Conservation (phyloP, 1,140 invertebrate genomes). For the Nomia melanderi region DNA sequence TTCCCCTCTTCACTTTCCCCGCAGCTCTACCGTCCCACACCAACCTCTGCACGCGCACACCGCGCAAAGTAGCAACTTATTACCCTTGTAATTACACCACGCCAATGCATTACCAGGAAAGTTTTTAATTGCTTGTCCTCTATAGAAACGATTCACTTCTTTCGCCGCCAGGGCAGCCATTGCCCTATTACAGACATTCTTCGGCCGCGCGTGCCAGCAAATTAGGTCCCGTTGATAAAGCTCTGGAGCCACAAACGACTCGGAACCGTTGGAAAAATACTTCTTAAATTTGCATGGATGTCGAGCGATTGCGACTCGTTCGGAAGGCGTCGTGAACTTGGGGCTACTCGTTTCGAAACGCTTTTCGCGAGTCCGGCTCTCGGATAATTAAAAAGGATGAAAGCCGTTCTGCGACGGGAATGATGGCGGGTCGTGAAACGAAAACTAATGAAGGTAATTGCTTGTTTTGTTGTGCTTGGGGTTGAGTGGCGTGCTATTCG, state of each 20-base stretch:
- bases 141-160: conserved; percentile 11
- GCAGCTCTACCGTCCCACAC: not conserved
- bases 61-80: conserved; percentile 50
- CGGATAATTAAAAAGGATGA: conserved; percentile 13
- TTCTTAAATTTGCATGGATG: not conserved
- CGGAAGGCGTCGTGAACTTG: not conserved
- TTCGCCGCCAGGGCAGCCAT: not conserved
- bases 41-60: not conserved
- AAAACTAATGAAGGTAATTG: too few relatives aligned
- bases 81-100: conserved; percentile 56
- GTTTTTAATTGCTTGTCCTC: conserved; percentile 51
- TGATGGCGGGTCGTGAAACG: too few relatives aligned
- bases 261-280: conserved; percentile 1
- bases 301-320: not conserved
- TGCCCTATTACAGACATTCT: not conserved
- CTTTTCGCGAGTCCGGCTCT: not conserved
- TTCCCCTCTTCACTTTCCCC: conserved; percentile 14
- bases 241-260: not conserved
- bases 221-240: not conserved
- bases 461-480: too few relatives aligned
- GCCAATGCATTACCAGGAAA: conserved; percentile 46
- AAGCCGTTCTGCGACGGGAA: not conserved
- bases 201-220: conserved; percentile 7
- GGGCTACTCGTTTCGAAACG: not conserved
- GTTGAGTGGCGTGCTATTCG: too few relatives aligned